These are phyloP conservation scores for Ifrita kowaldi DNA, from an alignment of 2,113 vertebrate genomes.

Conservation along the genomic window DNA sequence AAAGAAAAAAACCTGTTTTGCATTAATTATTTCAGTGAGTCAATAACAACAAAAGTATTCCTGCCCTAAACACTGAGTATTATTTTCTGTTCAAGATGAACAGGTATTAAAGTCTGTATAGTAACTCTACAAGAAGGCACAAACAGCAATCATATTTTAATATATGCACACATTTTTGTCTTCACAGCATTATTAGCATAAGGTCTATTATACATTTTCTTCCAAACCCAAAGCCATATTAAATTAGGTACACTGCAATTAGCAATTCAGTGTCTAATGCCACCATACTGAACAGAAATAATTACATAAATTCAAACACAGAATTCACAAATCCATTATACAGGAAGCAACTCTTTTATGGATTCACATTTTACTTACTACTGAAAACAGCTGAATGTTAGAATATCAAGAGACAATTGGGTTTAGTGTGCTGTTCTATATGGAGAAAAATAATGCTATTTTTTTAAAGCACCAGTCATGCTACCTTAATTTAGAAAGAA, in stretches of 20 bases:
- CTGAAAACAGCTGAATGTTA: not conserved
- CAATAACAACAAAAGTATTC: not conserved
- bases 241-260: not conserved
- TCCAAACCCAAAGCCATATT: not conserved
- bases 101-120: not conserved
- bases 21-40: not conserved
- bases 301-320: not conserved
- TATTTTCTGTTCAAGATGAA: not conserved
- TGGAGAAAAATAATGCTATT: not conserved
- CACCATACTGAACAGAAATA: not conserved
- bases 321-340: not conserved
- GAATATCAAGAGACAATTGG: not conserved
- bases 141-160: not conserved
- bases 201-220: not conserved
- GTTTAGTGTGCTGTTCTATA: not conserved
- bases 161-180: not conserved
- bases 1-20: not conserved
- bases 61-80: not conserved
- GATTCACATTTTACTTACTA: not conserved
- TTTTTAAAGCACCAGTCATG: not conserved
- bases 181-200: not conserved
- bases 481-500: not conserved
- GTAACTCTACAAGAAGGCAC: not conserved
- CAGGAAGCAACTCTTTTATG: not conserved
- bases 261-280: not conserved